phyloP scores from a whole-genome alignment of 2,888 invertebrate species.

The Rhimphoctona megacephalus region DNA sequence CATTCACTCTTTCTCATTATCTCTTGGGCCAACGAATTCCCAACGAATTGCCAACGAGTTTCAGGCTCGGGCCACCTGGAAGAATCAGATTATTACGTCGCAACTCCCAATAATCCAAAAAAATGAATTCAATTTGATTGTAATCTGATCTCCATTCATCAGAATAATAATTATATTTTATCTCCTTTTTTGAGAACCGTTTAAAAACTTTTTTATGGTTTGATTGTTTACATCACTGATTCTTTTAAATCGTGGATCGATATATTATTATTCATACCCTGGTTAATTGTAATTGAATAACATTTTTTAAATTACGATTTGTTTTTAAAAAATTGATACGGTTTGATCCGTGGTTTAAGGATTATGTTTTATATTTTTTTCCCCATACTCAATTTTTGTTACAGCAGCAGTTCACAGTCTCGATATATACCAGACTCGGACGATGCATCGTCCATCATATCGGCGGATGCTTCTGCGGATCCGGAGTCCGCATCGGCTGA shows the following conservation, averaged over 20 bases:
- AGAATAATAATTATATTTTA: no score
- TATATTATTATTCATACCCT: no score
- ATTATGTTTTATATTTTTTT: no score
- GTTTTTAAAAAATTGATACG: no score
- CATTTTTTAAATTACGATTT: no score
- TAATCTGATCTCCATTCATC: background rate
- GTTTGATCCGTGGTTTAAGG: no score
- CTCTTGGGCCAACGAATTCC: slow-evolving; percentile 44
- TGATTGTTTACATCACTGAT: no score
- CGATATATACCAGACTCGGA: slow-evolving; percentile 82
- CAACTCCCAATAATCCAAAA: background rate
- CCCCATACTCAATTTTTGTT: slow-evolving; percentile 18
- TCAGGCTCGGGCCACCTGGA: slow-evolving; percentile 65
- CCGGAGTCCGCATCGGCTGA: slow-evolving; percentile 80
- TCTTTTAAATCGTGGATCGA: no score
- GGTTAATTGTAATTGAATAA: no score
- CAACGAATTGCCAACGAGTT: slow-evolving; percentile 39
- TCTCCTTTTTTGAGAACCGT: no score
- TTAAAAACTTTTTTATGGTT: no score
- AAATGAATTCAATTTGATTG: slow-evolving; percentile 31
- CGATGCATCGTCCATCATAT: slow-evolving; percentile 81
- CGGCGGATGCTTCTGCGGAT: slow-evolving; percentile 81
- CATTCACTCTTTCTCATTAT: slow-evolving; percentile 3
- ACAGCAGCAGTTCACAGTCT: slow-evolving; percentile 76
- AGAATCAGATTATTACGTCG: slow-evolving; percentile 44